Conservation (phyloP, 2,797 vertebrate species). For the Centropyge bicolor region DNA sequence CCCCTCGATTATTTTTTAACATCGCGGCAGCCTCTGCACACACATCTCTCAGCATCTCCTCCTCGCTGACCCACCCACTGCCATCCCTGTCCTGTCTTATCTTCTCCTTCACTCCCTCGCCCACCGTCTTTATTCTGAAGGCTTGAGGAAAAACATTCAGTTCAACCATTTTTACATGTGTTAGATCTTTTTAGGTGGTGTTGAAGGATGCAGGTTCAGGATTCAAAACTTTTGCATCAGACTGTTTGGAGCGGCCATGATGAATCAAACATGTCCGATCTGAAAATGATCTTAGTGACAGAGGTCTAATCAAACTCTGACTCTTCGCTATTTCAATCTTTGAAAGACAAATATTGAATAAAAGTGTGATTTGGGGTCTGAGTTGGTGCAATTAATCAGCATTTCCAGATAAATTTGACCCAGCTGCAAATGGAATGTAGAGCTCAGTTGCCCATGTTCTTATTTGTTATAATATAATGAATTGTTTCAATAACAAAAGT, state of each 20-base stretch:
- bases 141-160: neutral
- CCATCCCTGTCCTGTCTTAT: constrained; percentile 19
- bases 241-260: neutral
- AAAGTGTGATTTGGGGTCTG: neutral
- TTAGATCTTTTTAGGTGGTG: neutral
- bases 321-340: neutral
- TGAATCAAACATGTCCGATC: neutral
- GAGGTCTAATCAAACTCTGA: neutral
- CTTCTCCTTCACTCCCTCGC: neutral
- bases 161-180: neutral
- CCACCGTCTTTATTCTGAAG: neutral
- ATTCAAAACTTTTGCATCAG: neutral
- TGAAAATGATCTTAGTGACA: neutral
- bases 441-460: neutral
- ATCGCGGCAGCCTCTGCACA: constrained; percentile 30
- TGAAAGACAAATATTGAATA: neutral
- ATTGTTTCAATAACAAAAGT: too few species aligned
- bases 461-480: neutral
- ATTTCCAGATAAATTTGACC: neutral
- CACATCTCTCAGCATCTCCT: constrained; percentile 22
- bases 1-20: neutral
- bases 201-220: neutral
- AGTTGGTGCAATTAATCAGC: neutral
- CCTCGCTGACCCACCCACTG: constrained; percentile 33
- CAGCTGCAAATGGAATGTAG: neutral